Evolutionary conservation across 2,888 invertebrate genomes (phyloP), one percentile per base, ranked within the genome.

Genomic region (Galerucella nymphaeae): DNA sequence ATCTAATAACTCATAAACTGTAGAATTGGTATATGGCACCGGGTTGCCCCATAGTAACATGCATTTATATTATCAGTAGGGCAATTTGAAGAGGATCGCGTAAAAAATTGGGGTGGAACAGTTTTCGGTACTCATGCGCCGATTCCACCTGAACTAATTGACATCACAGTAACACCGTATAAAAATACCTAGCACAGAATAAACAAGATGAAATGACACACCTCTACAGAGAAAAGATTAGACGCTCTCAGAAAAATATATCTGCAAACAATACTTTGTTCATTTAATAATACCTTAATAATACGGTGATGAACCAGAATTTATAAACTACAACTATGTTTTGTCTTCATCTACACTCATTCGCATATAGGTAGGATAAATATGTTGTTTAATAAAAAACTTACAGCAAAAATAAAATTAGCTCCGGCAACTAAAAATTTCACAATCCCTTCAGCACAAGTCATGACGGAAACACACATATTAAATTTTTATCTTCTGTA

Each of bases 381-480:
- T 45, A 45, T 13, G 45, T 45, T 13, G 45, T 45, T 45, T 45
- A 4, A 2, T 14, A 45, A 13, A n/a, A 16, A 63, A 93, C 93
- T 93, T 87, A 93, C 93, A 89, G 92, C 91, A 83, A 93, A 93
- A 76, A 93, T 81, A 80, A 93, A 84, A 79, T 85, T 85, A 66
- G 83, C 81, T 62, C 82, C 72, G 67, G 85, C 85, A 57, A 85
- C 80, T 18, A 84, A 70, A 68, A 83, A 82, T 79, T 84, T 85
- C 65, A 84, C 83, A 10, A 85, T 70, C 45, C 82, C 82, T 68
- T 82, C 83, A 4, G 83, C 83, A 78, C 84, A 85, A 72, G 83
- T 84, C 85, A 85, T 85, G 71, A 1, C 55, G 13, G 42, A n/a
- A 8, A n/a, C 11, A 42, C 63, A 71, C 71, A 67, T 71, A 20